A percentile compares a stretch with the other conserved stretches of the same genome.
phyloP scores from a whole-genome alignment of 2,888 invertebrate genomes.

The Aphrophora alni region DNA sequence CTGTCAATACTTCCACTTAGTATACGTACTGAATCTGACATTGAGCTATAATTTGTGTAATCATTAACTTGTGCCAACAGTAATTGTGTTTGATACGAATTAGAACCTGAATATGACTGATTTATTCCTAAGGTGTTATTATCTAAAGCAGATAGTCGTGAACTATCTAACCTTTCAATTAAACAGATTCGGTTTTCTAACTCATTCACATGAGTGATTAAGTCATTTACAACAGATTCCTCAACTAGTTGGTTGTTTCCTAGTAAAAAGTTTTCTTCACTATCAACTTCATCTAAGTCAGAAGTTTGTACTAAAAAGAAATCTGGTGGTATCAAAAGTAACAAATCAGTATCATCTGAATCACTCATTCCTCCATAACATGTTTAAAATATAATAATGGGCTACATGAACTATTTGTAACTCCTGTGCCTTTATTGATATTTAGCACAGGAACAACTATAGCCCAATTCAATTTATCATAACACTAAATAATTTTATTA shows the following conservation, averaged over 20 bases:
- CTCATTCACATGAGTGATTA: constrained; percentile 68
- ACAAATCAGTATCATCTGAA: constrained; percentile 82
- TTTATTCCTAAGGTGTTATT: background rate
- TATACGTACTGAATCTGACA: background rate
- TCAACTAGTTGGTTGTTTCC: constrained; percentile 26
- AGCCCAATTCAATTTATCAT: too few relatives aligned
- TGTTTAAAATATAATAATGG: background rate
- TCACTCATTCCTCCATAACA: constrained; percentile 65
- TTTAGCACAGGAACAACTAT: too few relatives aligned
- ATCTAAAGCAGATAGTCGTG: background rate
- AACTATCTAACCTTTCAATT: constrained; percentile 57
- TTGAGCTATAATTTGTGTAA: background rate
- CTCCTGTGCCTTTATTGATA: too few relatives aligned
- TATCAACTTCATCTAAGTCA: constrained; percentile 56
- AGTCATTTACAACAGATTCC: constrained; percentile 63
- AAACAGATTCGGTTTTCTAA: constrained; percentile 61
- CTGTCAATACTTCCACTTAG: background rate
- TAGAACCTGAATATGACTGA: background rate
- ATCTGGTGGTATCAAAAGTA: constrained; percentile 79
- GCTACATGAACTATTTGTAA: too few relatives aligned
- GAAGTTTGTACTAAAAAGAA: constrained; percentile 69
- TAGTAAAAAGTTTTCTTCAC: constrained; percentile 49
- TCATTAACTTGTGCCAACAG: background rate
- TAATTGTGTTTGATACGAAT: background rate
- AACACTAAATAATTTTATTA: too few relatives aligned